Evolutionary conservation across 2,113 vertebrate genomes (phyloP).

Genomic region (Tupaia tana): DNA sequence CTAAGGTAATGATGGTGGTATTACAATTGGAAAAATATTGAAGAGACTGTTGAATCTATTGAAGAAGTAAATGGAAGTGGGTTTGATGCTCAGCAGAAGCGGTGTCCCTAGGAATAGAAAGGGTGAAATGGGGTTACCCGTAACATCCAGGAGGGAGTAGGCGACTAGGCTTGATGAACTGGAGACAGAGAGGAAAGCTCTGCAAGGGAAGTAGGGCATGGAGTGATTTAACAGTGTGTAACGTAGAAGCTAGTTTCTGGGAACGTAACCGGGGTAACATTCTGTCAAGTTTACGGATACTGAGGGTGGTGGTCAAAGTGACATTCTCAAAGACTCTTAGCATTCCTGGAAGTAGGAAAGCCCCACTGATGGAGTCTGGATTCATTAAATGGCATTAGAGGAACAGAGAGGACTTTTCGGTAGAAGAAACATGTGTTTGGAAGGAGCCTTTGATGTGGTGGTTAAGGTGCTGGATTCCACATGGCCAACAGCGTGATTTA

Average conservation of each 20-base stretch:
- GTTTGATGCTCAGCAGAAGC: not conserved
- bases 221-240: not conserved
- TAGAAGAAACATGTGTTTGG: not conserved
- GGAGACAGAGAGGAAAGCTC: not conserved
- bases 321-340: not conserved
- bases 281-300: too few relatives aligned
- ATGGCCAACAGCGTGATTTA: too few relatives aligned
- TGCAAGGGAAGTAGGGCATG: not conserved
- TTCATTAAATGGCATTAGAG: not conserved
- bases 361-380: not conserved
- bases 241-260: not conserved
- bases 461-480: too few relatives aligned
- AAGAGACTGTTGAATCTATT: not conserved
- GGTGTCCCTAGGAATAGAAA: not conserved
- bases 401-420: not conserved
- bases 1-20: not conserved
- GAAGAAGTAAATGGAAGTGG: not conserved
- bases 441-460: too few relatives aligned
- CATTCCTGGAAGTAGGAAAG: not conserved
- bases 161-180: not conserved
- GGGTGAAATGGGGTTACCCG: not conserved
- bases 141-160: not conserved
- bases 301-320: not conserved
- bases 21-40: not conserved
- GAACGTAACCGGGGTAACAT: not conserved